Base-by-base conservation (phyloP, 2,113 vertebrate species). In the Pachypanchax playfairii region DNA sequence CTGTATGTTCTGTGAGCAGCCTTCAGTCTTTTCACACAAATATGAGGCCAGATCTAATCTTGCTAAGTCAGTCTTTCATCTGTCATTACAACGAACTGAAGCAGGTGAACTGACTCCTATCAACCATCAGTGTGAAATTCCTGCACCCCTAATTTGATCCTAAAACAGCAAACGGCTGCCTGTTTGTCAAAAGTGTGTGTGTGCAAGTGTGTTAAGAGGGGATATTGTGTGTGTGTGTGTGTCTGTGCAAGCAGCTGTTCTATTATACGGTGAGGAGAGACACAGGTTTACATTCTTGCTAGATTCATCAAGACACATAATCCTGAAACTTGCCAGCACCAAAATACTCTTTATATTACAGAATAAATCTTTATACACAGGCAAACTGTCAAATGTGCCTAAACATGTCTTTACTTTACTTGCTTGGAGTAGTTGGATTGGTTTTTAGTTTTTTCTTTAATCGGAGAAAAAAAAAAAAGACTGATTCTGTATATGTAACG, bases 131-230 rank as follows among this genome's bases (percentile, higher is more conserved):
- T 89, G 87, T 86, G 85, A 91, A 89, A 90, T 90, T 90, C 91
- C 78, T 87, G 70, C 84, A 80, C 84, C 88, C 75, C 79, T 88
- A 90, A 92, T 90, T 90, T 91, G 91, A 91, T 90, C 91, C 86
- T 90, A 91, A 90, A 90, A 91, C 84, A 92, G 89, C 88, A 89
- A 91, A 90, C 80, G 85, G 75, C 80, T 80, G 83, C 77, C 66
- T 83, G 74, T 83, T 70, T 70, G 72, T 77, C 25, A 43, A 42
- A 51, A 36, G 48, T 74, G 42, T 63, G 38, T 35, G 42, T 65
- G 65, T 51, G 51, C 57, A n/a, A n/a, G 48, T 64, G 75, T 57
- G 31, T 65, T 59, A 26, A 13, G 51, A 24, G 21, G 20, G 20
- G 21, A 3, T 35, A 17, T 42, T 25, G 56, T 66, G 68, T 65